phyloP scores from a whole-genome alignment of 2,797 vertebrate genomes.

The Iguana delicatissima region DNA sequence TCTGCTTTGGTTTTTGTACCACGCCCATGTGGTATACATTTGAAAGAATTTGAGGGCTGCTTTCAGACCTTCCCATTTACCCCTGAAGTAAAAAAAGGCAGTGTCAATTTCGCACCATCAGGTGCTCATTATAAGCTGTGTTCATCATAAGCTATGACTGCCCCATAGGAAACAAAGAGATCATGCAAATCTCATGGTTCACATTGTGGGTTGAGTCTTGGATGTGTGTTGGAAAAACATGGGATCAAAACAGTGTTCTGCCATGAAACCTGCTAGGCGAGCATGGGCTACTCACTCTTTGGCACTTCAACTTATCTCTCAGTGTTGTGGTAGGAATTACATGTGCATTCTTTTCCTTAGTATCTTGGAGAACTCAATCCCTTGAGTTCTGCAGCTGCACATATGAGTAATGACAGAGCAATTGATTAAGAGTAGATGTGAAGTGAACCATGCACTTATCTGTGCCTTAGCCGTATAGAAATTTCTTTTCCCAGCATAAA shows the following conservation, averaged over 20 bases:
- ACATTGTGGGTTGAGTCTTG: not conserved
- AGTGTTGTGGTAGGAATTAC: not conserved
- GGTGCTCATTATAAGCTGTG: not conserved
- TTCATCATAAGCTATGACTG: not conserved
- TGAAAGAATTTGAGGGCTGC: not conserved
- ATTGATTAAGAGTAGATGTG: not conserved
- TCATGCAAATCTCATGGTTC: not conserved
- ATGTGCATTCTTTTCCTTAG: not conserved
- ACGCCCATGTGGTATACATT: not conserved
- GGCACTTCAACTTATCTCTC: too few relatives aligned
- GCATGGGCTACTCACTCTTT: not conserved
- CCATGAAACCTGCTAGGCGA: not conserved
- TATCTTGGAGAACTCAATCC: not conserved
- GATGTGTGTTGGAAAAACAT: not conserved
- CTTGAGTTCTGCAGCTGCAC: not conserved
- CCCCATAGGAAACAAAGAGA: not conserved
- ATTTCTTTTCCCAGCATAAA: not conserved
- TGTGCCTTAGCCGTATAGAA: not conserved
- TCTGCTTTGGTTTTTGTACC: not conserved
- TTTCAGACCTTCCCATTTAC: not conserved
- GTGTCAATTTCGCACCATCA: not conserved
- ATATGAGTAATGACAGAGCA: not conserved
- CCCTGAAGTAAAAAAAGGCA: not conserved
- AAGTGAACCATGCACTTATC: not conserved
- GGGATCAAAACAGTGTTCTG: not conserved